Evolutionary conservation across 92 coral and sea anemone species (phyloP), one percentile per base, ranked within the genome.

Genomic region (Anthopleura xanthogrammica): DNA sequence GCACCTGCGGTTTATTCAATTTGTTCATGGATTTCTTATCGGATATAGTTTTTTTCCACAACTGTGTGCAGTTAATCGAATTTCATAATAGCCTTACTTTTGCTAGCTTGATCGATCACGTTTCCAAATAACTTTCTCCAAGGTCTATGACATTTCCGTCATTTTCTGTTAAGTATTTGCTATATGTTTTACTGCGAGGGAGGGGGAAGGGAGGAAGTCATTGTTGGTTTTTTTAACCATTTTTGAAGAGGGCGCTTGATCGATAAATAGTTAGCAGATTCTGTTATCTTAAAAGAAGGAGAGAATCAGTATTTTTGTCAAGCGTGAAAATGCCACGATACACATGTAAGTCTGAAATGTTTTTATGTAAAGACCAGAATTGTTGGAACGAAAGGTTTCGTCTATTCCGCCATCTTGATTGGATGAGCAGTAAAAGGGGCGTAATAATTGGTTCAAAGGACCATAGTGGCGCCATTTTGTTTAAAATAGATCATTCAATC

Each of bases 61-160:
- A 68, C 74, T 68, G 74, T 68, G 41, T 36, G 74, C 41, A 68
- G 74, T 68, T 68, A 68, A 68, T 68, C 74, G 74, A 68, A 68
- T 68, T 68, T 68, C 42, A 68, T 68, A 68, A 68, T 68, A 68
- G 13, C 74, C 11, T 6, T 29, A 68, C 43, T 68, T 68, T 29
- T 23, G 13, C 74, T 10, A 19, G 24, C 29, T 68, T 14, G 42
- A 68, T 68, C 74, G 74, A 68, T 68, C 74, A 68, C 74, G 74
- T 68, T 36, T 36, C 72, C 3, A 64, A 17, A 64, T 64, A 23
- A 29, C 36, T 29, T 29, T 65, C 36, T 6, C 40, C 5, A 9
- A 23, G 16, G 16, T 10, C 14, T 29, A 3, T 68, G 43, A 68
- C 74, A 36, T 68, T 36, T 68, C 13, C 19, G 1, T 64, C 22